Evolutionary conservation across 92 coral and sea anemone species (phyloP).

Genomic region (Pocillopora grandis): DNA sequence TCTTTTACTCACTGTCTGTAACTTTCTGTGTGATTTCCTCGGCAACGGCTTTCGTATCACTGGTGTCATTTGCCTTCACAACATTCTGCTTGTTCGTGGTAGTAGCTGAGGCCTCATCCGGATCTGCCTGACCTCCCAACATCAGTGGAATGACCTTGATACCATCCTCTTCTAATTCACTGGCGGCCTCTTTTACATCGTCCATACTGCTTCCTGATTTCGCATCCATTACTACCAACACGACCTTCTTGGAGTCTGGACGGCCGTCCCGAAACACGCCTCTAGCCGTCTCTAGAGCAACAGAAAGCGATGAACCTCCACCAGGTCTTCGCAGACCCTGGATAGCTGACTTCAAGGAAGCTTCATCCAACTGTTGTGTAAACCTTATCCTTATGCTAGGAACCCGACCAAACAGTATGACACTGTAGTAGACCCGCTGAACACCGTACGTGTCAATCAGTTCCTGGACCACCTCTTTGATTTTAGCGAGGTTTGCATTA

Average conservation of each 20-base stretch:
- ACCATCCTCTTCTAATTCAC: slow-evolving; percentile 54
- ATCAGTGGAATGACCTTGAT: slow-evolving; percentile 65
- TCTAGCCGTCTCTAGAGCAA: slow-evolving; percentile 68
- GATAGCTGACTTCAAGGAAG: slow-evolving; percentile 41
- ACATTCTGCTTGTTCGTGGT: slow-evolving; percentile 66
- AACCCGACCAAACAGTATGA: slow-evolving; percentile 66
- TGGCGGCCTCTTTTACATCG: slow-evolving; percentile 52
- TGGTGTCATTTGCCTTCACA: slow-evolving; percentile 50
- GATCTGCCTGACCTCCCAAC: slow-evolving; percentile 67
- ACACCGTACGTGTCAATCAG: slow-evolving; percentile 68
- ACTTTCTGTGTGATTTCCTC: slow-evolving; percentile 54
- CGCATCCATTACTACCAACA: slow-evolving; percentile 69
- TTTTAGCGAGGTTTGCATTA: slow-evolving; percentile 60
- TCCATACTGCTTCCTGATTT: slow-evolving; percentile 35
- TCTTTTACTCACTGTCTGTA: slow-evolving; percentile 49
- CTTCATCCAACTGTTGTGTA: slow-evolving; percentile 42
- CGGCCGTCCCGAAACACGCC: slow-evolving; percentile 72
- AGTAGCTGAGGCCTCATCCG: slow-evolving; percentile 48
- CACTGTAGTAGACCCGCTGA: slow-evolving; percentile 70
- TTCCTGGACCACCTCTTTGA: slow-evolving; percentile 72
- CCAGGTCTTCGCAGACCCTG: slow-evolving; percentile 42
- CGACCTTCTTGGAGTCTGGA: slow-evolving; percentile 64
- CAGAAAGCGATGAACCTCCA: slow-evolving; percentile 58
- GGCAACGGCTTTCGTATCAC: slow-evolving; percentile 59
- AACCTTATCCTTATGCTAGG: slow-evolving; percentile 63